Evolutionary conservation across 2,797 vertebrate genomes (phyloP), one percentile per base, ranked within the genome.

Genomic region (Anguilla anguilla): DNA sequence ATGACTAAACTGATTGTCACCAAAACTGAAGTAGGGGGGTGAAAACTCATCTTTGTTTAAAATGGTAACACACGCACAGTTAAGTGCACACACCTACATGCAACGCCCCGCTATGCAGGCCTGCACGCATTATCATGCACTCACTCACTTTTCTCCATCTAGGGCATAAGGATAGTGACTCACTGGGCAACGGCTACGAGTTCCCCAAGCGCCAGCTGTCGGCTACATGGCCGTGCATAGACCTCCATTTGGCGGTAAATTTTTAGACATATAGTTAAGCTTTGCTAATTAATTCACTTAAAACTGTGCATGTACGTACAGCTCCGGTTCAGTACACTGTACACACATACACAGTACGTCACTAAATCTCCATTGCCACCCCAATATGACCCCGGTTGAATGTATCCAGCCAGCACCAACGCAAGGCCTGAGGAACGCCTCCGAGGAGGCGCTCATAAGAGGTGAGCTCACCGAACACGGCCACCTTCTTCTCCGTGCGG

Each of bases 401-500:
- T 4, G 19, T 22, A 59, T 59, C 25, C 25, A 25, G 64, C 64
- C 25, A 67, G 6, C 22, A 28, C 6, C 64, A 67, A 49, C 46
- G 28, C n/a, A 49, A 17, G 25, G 13, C 13, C 10, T 17, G 4
- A 81, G 11, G 10, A 79, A 53, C 31, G 17, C 1, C 22, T 3
- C 49, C 10, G 28, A 11, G 72, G 22, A 69, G 5, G 53, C 3
- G 15, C 0, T 67, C 83, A 22, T 4, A n/a, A 35, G 67, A 28
- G 9, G 69, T 0, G 2, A 1, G 22, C 96, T n/a, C 95, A 99
- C 99, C 98, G 31, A 99, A 99, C 1, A 96, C 97, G 46, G 99
- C 97, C 67, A 99, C 95, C 7, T 96, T 97, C 92, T 94, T 97
- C 91, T 99, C 98, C 0, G 98, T 98, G 88, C 99, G 97, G 46